These are phyloP conservation scores for Penelope pileata DNA, from an alignment of 2,113 vertebrate species.

Conservation along the genomic window DNA sequence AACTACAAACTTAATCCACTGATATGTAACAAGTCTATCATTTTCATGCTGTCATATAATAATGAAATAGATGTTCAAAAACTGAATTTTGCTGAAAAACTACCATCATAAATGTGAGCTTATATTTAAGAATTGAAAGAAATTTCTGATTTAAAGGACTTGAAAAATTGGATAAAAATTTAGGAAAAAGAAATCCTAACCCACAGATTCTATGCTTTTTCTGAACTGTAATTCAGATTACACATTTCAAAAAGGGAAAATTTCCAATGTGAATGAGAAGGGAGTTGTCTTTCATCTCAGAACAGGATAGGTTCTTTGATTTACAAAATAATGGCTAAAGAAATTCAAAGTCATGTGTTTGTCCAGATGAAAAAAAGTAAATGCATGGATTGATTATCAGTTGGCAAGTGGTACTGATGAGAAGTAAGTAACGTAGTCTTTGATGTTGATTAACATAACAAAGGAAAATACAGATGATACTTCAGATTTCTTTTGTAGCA, in stretches of 20 bases:
- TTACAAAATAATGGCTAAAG: conserved; percentile 5
- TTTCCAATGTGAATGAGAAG: not conserved
- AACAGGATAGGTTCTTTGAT: not conserved
- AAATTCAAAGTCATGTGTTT: conserved; percentile 44
- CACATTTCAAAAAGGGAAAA: not conserved
- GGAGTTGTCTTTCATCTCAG: conserved; percentile 46
- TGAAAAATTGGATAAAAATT: not conserved
- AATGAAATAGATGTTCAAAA: not conserved
- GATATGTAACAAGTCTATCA: not conserved
- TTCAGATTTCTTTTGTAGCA: conserved; percentile 29
- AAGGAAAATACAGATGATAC: conserved; percentile 2
- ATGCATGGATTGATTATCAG: conserved; percentile 7
- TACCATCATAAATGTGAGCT: not conserved
- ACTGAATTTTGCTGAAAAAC: not conserved
- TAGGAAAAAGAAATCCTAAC: not conserved
- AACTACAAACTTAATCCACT: not conserved
- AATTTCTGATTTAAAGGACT: not conserved
- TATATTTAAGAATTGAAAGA: not conserved
- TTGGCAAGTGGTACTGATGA: conserved; percentile 30
- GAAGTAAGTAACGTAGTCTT: conserved; percentile 40
- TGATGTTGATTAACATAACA: conserved; percentile 45
- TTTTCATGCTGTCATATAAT: not conserved
- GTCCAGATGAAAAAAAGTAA: conserved; percentile 29
- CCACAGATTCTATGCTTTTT: not conserved
- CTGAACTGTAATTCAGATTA: not conserved